Base-by-base conservation (phyloP, 1,140 invertebrate genomes). In the Wiebesia pumilae region DNA sequence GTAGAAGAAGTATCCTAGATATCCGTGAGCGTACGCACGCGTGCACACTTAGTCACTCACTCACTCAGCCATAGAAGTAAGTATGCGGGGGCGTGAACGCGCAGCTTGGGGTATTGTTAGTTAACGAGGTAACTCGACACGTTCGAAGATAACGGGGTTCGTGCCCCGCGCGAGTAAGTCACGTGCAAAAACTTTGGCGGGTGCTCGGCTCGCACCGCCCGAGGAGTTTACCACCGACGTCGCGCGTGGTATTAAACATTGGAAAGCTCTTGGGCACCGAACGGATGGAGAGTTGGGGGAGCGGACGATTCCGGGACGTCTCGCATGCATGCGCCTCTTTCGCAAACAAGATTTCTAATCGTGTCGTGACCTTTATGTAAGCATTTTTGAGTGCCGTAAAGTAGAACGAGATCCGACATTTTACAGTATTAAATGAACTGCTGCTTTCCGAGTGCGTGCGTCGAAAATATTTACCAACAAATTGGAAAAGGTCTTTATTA, bases 81-180 rank as follows among this genome's bases (percentile, higher is more conserved):
- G 58, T 62, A 14, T 24, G 58, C 58, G 27, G 51, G 16, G 58
- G 58, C 65, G 87, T 27, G 51, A 65, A 77, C 51, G 82, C 84
- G 87, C 83, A 84, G 88, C 84, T 88, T 88, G 85, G 78, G 88
- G 87, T 87, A 90, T 90, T 90, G 89, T 89, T 89, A 87, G 90
- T 90, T 91, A 91, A 91, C 90, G 89, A 90, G 90, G 89, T 91
- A 90, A 91, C 89, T 90, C 89, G 90, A 91, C 90, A 91, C 90
- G 89, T 90, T 90, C 89, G 88, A 90, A 89, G 90, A 91, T 90
- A 91, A 90, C 54, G 82, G 81, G 73, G 78, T 81, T 90, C 89
- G 90, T 90, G 89, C 89, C 85, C 83, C 88, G 89, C 89, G 87
- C 90, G 89, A 88, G 89, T 88, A 90, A 90, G 88, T 90, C 89